Conservation (phyloP, 1,140 invertebrate species). For the Zaprionus kolodkinae region DNA sequence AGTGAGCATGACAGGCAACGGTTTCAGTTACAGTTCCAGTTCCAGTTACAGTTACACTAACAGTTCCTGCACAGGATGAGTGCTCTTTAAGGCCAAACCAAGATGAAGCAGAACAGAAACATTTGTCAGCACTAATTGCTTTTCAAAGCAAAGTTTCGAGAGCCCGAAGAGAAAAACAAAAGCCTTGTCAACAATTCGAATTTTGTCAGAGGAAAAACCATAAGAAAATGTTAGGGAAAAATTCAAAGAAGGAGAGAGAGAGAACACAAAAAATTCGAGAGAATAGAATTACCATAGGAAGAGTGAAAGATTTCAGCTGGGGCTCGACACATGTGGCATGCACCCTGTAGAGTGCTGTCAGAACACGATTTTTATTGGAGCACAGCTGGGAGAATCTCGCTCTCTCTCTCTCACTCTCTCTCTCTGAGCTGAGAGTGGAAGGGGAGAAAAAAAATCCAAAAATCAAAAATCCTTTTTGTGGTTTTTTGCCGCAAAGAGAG, state of each 20-base stretch:
- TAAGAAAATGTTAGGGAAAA: conserved; percentile 26
- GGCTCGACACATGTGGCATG: conserved; percentile 61
- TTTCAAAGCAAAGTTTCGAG: conserved; percentile 57
- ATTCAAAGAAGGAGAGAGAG: conserved; percentile 21
- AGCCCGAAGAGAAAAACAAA: conserved; percentile 14
- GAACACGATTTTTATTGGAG: conserved; percentile 54
- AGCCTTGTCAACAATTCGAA: conserved; percentile 44
- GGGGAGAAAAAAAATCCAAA: conserved; percentile 10
- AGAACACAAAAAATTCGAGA: background rate
- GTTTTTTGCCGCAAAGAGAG: conserved; percentile 16
- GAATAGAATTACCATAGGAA: conserved; percentile 9
- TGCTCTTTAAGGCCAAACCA: background rate
- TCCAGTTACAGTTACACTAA: conserved; percentile 29
- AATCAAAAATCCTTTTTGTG: conserved; percentile 38
- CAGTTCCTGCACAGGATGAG: too few species aligned
- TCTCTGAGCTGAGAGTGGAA: background rate
- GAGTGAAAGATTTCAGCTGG: conserved; percentile 47
- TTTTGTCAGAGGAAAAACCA: conserved; percentile 22
- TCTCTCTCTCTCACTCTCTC: background rate
- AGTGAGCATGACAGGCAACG: conserved; percentile 45
- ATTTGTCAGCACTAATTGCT: conserved; percentile 75
- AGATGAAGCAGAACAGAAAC: conserved; percentile 29
- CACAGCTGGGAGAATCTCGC: conserved; percentile 2
- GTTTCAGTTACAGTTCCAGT: conserved; percentile 38
- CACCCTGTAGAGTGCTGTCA: conserved; percentile 44